Base-by-base conservation (phyloP, 2,888 invertebrate genomes). In the Strigamia maritima region DNA sequence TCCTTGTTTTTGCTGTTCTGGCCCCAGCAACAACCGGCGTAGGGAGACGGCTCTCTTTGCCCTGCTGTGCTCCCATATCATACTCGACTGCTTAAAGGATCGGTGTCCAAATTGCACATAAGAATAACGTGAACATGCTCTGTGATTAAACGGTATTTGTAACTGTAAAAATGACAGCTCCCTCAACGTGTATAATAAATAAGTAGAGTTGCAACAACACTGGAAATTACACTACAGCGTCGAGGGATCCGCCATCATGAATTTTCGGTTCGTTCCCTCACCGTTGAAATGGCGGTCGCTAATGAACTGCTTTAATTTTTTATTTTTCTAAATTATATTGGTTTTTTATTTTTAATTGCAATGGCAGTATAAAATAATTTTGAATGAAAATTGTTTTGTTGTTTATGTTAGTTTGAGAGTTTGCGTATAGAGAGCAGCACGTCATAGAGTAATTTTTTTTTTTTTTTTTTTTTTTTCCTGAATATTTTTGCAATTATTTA, bases 1-100 rank as follows among this genome's bases (percentile, higher is more conserved):
- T 79, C 70, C 75, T 79, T 31, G 38, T 79, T 49, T 75, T 79
- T 77, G 38, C 65, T 22, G 75, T 81, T 81, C 65, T 81, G 80
- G 38, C 81, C 80, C 75, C 81, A 80, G 78, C 81, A 80, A 65
- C 80, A 38, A 40, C 40, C 24, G 24, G 31, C 26, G 77, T 26
- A 77, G 35, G 54, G 22, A 76, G 74, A 74, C 82, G 80, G 79
- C 81, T 82, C 89, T 95, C 95, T 89, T 95, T 95, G 87, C 93
- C 94, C 90, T 94, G 95, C 90, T 95, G 95, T 86, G 94, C 94
- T 87, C 95, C 95, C 95, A 95, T 95, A 60, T 77, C 77, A 77
- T 77, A 77, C 77, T 77, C 77, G 77, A 54, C 26, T 60, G 16
- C 26, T 60, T 24, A 24, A 40, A 31, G 38, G 38, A 38, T 44